These are phyloP conservation scores for Zelostemma sp. DNA, from an alignment of 1,140 invertebrate genomes.

Conservation along the genomic window DNA sequence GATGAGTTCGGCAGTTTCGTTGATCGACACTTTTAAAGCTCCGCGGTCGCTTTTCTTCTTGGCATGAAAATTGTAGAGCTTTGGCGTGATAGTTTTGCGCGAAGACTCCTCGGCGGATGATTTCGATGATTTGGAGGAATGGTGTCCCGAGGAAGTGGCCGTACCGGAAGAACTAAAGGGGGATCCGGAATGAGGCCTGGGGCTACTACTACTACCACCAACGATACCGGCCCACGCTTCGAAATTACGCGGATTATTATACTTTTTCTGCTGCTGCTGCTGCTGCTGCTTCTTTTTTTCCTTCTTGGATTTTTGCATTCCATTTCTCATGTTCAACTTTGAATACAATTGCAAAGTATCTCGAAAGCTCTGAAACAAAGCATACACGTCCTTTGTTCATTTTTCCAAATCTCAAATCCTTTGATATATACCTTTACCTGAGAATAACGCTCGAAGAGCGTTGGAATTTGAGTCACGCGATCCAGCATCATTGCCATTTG, in stretches of 20 bases:
- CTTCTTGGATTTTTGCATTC: conserved; percentile 39
- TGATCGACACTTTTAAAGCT: conserved; percentile 69
- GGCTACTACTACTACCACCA: conserved; percentile 46
- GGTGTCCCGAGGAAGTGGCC: conserved; percentile 38
- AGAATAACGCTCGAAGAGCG: conserved; percentile 79
- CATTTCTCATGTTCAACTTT: conserved; percentile 25
- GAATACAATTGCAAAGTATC: conserved; percentile 36
- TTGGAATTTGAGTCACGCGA: conserved; percentile 77
- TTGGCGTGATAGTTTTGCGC: conserved; percentile 43
- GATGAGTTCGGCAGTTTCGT: conserved; percentile 70
- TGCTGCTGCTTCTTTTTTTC: conserved; percentile 29
- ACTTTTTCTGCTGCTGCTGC: conserved; percentile 43
- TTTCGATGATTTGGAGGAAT: conserved; percentile 52
- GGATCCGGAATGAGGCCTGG: conserved; percentile 59
- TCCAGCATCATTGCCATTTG: conserved; percentile 81
- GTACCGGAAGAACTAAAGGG: conserved; percentile 58
- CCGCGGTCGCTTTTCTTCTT: conserved; percentile 64
- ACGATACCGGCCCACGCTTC: conserved; percentile 56
- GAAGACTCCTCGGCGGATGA: conserved; percentile 46
- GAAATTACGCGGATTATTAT: conserved; percentile 49
- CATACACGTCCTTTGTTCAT: too few relatives aligned
- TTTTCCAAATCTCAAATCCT: too few relatives aligned
- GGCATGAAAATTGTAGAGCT: conserved; percentile 42
- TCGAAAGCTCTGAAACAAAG: conserved; percentile 57
- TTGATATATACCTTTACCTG: conserved; percentile 70